Conservation (phyloP, 2,888 invertebrate genomes). For the Bellardia bayeri region DNA sequence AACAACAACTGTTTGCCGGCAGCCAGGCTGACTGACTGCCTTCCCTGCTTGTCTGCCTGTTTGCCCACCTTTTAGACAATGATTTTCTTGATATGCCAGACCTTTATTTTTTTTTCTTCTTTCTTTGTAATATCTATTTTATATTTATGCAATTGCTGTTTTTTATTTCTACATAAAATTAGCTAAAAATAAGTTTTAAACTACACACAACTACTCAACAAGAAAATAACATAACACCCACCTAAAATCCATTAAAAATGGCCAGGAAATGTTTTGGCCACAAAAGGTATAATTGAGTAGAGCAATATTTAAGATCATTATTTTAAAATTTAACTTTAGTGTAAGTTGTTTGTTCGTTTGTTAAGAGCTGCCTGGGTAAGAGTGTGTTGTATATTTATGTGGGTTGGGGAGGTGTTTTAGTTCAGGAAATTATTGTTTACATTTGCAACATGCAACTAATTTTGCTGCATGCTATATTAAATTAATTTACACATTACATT, state of each 20-base stretch:
- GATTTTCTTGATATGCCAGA: conserved; percentile 45
- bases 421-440: conserved; percentile 24
- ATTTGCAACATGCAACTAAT: conserved; percentile 38
- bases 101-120: conserved; percentile 43
- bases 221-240: conserved; percentile 41
- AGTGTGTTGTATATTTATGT: too few species aligned
- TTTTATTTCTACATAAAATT: conserved; percentile 52
- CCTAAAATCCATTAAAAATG: conserved; percentile 33
- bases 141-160: conserved; percentile 50
- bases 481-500: conserved; percentile 20
- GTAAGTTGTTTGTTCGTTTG: too few species aligned
- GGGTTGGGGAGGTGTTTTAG: too few species aligned
- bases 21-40: conserved; percentile 50
- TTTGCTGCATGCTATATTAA: conserved; percentile 47
- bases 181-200: conserved; percentile 59
- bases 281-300: neutral
- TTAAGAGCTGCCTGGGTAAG: too few species aligned
- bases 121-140: conserved; percentile 1
- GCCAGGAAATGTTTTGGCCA: conserved; percentile 49
- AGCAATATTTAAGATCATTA: conserved; percentile 34
- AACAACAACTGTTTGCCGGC: conserved; percentile 50
- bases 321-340: neutral
- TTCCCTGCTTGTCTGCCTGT: conserved; percentile 19
- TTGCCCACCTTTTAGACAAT: conserved; percentile 31
- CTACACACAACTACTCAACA: neutral